Percentiles rank a stretch among this genome's conserved stretches.
These are phyloP conservation scores for Onychostruthus taczanowskii DNA, from an alignment of 2,113 vertebrate species.

Conservation along the genomic window DNA sequence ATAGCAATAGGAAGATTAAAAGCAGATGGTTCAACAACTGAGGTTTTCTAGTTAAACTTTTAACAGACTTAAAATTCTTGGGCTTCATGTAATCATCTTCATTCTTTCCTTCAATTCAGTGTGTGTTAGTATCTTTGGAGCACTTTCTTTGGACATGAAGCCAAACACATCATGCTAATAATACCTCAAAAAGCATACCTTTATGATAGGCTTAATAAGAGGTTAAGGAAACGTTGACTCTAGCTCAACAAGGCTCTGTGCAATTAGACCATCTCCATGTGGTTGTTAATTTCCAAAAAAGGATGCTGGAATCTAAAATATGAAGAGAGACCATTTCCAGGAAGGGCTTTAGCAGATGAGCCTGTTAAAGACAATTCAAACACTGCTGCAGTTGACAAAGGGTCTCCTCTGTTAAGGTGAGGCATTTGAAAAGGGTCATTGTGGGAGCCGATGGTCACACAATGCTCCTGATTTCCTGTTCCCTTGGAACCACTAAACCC, in stretches of 20 bases:
- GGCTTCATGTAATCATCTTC: slow-evolving; percentile 51
- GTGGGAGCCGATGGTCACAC: not conserved
- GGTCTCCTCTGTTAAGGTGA: not conserved
- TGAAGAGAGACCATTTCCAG: not conserved
- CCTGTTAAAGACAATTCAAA: not conserved
- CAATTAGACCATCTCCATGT: slow-evolving; percentile 37
- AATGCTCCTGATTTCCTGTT: not conserved
- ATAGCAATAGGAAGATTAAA: slow-evolving; percentile 65
- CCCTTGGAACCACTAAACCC: not conserved
- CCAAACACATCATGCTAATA: slow-evolving; percentile 42
- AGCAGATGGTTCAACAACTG: slow-evolving; percentile 72
- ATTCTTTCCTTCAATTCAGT: slow-evolving; percentile 40
- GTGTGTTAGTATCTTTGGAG: slow-evolving; percentile 36
- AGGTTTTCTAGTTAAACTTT: slow-evolving; percentile 37
- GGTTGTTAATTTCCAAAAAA: slow-evolving; percentile 14
- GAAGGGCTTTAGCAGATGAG: not conserved
- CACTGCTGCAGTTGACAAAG: not conserved
- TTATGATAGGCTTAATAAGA: not conserved
- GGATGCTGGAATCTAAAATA: slow-evolving; percentile 44
- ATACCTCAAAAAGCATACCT: slow-evolving; percentile 16
- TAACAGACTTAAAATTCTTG: slow-evolving; percentile 68
- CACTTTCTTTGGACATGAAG: not conserved
- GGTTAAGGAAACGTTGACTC: slow-evolving; percentile 47
- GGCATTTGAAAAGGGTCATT: not conserved
- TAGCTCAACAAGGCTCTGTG: slow-evolving; percentile 2